Evolutionary conservation across 1,140 invertebrate genomes (phyloP).

Genomic region (Arctopsyche grandis): DNA sequence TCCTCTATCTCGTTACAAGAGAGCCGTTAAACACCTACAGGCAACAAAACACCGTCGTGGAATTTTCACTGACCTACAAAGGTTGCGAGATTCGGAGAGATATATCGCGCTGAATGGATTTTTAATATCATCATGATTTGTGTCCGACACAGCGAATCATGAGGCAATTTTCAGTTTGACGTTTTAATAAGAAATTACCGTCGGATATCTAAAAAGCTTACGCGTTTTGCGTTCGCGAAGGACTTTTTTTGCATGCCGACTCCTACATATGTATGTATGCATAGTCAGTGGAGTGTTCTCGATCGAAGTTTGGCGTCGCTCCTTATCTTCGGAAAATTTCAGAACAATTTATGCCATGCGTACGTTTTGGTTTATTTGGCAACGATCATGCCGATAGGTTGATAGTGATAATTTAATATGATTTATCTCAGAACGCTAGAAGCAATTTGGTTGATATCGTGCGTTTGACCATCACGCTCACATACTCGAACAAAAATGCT

Average conservation of each 20-base stretch:
- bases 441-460: constrained; percentile 27
- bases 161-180: constrained; percentile 51
- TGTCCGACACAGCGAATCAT: constrained; percentile 18
- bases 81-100: constrained; percentile 47
- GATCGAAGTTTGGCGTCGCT: background rate
- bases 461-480: constrained; percentile 32
- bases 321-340: background rate
- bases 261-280: too few species aligned
- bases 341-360: constrained; percentile 2
- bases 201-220: background rate
- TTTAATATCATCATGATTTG: constrained; percentile 50
- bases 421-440: constrained; percentile 30
- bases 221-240: background rate
- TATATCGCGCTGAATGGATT: constrained; percentile 46
- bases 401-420: constrained; percentile 38
- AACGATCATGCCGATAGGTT: constrained; percentile 39
- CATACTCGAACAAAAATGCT: constrained; percentile 11
- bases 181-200: constrained; percentile 50
- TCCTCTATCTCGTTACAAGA: constrained; percentile 51
- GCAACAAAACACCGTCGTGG: constrained; percentile 36
- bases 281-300: too few species aligned
- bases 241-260: background rate
- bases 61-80: constrained; percentile 52
- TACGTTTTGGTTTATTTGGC: constrained; percentile 25
- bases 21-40: constrained; percentile 52